Conservation (phyloP, 2,888 invertebrate genomes). For the Spodoptera littoralis region DNA sequence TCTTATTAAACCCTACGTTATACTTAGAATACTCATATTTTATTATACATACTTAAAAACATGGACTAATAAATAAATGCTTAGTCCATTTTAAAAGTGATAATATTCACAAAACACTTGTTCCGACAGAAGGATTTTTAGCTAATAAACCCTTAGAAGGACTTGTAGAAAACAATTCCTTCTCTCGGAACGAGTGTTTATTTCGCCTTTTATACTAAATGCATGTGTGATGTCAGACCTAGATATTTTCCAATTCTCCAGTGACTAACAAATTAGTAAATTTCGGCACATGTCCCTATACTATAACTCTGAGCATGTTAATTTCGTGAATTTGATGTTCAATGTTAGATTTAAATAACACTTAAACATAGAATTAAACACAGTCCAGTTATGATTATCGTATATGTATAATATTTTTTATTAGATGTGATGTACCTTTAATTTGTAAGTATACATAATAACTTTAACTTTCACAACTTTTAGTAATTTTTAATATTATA, state of each 20-base stretch:
- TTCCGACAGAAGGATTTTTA: too few relatives aligned
- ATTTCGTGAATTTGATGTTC: constrained; percentile 64
- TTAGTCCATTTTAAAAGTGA: too few relatives aligned
- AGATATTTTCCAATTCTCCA: constrained; percentile 13
- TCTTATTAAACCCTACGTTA: too few relatives aligned
- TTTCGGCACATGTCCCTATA: constrained; percentile 54
- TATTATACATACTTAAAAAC: too few relatives aligned
- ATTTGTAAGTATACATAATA: constrained; percentile 47
- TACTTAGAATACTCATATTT: too few relatives aligned
- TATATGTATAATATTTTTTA: constrained; percentile 23
- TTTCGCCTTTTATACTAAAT: constrained; percentile 23
- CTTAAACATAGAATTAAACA: constrained; percentile 55
- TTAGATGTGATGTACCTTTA: constrained; percentile 39
- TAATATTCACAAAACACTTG: too few relatives aligned
- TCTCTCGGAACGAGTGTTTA: too few relatives aligned
- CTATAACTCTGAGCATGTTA: constrained; percentile 65
- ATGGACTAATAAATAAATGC: too few relatives aligned
- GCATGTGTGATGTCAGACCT: constrained; percentile 28
- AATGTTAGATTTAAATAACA: constrained; percentile 67
- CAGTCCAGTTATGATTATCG: constrained; percentile 36
- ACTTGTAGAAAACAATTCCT: too few relatives aligned
- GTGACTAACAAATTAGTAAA: constrained; percentile 24
- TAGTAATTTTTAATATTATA: constrained; percentile 41
- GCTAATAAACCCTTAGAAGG: too few relatives aligned
- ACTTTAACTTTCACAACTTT: constrained; percentile 39